Evolutionary conservation across 2,797 vertebrate species (phyloP).

Genomic region (Odontamblyopus rebecca): DNA sequence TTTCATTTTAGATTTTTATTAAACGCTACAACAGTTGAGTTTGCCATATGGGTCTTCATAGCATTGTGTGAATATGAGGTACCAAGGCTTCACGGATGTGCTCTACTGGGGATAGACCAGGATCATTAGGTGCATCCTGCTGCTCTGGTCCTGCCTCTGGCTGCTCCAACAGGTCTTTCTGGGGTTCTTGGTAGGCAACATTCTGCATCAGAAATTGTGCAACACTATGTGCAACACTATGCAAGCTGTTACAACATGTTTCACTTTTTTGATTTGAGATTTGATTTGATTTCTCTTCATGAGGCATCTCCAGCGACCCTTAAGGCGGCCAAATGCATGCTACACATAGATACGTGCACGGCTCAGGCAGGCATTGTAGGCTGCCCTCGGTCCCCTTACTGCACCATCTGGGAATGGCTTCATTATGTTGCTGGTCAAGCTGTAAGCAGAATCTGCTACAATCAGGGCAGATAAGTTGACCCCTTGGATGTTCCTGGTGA

Average conservation of each 20-base stretch:
- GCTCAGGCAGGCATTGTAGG: neutral
- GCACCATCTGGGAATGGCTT: constrained; percentile 18
- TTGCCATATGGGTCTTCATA: too few species aligned
- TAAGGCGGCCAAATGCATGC: constrained; percentile 20
- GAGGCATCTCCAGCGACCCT: constrained; percentile 6
- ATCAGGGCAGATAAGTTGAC: constrained; percentile 6
- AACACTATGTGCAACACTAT: constrained; percentile 16
- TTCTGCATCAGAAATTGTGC: too few species aligned
- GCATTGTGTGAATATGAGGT: too few species aligned
- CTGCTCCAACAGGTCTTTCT: too few species aligned
- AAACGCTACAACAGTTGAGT: too few species aligned
- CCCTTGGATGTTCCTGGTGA: constrained; percentile 9
- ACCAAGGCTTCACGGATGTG: too few species aligned
- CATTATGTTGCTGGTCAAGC: constrained; percentile 16
- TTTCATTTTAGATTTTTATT: too few species aligned
- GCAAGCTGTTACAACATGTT: constrained; percentile 10
- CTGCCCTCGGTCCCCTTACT: constrained; percentile 2
- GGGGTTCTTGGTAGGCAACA: too few species aligned
- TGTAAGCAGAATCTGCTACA: constrained; percentile 21
- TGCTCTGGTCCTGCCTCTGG: too few species aligned
- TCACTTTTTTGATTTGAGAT: neutral
- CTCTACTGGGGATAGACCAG: too few species aligned
- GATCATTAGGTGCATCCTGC: too few species aligned
- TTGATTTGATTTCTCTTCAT: constrained; percentile 4
- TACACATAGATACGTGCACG: neutral